A percentile compares a stretch with the other conserved stretches of the same genome.
Conservation (phyloP, 2,113 vertebrate genomes). For the Oenanthe melanoleuca region DNA sequence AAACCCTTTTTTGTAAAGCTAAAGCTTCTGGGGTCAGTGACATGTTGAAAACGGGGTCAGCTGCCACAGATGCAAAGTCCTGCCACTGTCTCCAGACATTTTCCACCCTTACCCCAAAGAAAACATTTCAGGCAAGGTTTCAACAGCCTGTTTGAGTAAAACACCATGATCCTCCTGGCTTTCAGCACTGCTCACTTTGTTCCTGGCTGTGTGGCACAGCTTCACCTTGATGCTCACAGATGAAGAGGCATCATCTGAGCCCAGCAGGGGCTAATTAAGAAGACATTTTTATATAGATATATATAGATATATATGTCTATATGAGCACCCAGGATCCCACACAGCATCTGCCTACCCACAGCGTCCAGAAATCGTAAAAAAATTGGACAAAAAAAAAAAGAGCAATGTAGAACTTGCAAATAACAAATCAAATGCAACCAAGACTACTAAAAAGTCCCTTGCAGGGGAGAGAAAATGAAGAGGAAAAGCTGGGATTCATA, state of each 20-base stretch:
- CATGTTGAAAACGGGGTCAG: not conserved
- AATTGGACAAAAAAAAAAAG: not conserved
- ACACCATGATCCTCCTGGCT: not conserved
- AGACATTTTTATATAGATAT: not conserved
- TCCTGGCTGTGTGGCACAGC: not conserved
- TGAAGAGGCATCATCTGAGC: not conserved
- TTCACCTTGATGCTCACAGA: not conserved
- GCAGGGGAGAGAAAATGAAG: not conserved
- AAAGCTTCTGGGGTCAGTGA: not conserved
- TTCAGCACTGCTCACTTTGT: not conserved
- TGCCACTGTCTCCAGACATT: not conserved
- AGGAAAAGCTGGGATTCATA: not conserved
- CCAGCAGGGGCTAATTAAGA: not conserved
- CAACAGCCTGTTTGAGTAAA: not conserved
- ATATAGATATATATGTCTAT: not conserved
- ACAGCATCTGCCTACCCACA: not conserved
- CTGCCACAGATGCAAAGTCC: not conserved
- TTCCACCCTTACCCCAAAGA: not conserved
- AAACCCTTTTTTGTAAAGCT: not conserved
- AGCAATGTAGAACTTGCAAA: not conserved
- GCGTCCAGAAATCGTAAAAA: not conserved
- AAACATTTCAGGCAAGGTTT: not conserved
- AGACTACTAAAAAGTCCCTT: not conserved
- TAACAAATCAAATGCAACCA: not conserved
- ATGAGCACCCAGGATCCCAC: not conserved